phyloP scores from a whole-genome alignment of 2,888 invertebrate genomes.

The Sesia bembeciformis region DNA sequence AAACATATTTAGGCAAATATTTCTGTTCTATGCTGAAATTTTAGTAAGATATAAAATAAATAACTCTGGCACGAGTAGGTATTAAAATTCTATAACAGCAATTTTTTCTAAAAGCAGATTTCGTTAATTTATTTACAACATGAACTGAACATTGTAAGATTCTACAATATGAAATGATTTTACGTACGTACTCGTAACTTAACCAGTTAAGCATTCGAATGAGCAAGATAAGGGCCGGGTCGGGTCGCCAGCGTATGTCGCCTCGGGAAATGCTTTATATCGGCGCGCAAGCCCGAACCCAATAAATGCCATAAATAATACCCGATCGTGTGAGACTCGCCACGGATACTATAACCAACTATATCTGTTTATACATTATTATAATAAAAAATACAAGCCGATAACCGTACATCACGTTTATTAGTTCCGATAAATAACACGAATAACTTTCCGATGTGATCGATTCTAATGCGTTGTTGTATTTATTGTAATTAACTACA shows the following conservation, averaged over 20 bases:
- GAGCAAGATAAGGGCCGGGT: slow-evolving; percentile 16
- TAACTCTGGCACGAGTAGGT: too few species aligned
- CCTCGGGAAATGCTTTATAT: slow-evolving; percentile 63
- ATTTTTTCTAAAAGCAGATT: too few species aligned
- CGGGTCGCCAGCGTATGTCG: slow-evolving; percentile 40
- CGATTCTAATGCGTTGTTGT: slow-evolving; percentile 65
- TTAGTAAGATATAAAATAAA: too few species aligned
- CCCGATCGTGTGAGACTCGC: slow-evolving; percentile 56
- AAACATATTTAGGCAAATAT: too few species aligned
- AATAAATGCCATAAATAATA: slow-evolving; percentile 66
- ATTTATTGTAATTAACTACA: slow-evolving; percentile 65
- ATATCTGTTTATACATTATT: slow-evolving; percentile 41
- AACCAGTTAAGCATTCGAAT: background rate
- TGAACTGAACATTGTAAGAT: too few species aligned
- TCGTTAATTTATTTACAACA: too few species aligned
- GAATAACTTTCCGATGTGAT: slow-evolving; percentile 64
- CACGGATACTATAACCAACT: slow-evolving; percentile 49
- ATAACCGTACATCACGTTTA: slow-evolving; percentile 70
- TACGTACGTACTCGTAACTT: too few species aligned
- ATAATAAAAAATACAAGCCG: slow-evolving; percentile 41
- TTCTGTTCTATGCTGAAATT: too few species aligned
- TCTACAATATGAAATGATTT: too few species aligned
- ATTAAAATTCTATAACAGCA: too few species aligned
- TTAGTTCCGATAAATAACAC: slow-evolving; percentile 67
- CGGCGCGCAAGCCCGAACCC: slow-evolving; percentile 41